Evolutionary conservation across 2,113 vertebrate species (phyloP).

Genomic region (Picathartes gymnocephalus): DNA sequence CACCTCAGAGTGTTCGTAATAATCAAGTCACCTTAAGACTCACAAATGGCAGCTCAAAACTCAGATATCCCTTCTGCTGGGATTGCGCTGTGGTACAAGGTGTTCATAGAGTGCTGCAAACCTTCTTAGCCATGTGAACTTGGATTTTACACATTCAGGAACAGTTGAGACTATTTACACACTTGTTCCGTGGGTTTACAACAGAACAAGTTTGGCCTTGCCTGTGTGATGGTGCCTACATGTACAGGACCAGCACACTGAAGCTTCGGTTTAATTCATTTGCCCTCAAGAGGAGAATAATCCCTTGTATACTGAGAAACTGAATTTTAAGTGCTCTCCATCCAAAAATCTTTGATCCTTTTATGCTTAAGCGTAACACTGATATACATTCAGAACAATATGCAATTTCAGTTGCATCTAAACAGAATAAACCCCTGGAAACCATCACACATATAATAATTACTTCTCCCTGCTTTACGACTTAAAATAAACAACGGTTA

Average conservation of each 20-base stretch:
- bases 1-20: background rate
- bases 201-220: background rate
- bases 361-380: background rate
- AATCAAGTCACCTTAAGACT: background rate
- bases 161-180: background rate
- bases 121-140: background rate
- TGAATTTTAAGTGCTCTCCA: slow-evolving; percentile 4
- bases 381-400: slow-evolving; percentile 1
- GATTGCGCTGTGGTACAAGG: background rate
- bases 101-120: background rate
- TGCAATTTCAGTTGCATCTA: background rate
- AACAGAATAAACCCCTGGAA: slow-evolving; percentile 7
- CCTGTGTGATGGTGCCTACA: background rate
- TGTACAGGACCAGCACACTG: background rate
- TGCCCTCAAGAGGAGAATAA: background rate
- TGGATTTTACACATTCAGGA: background rate
- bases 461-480: background rate
- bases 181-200: background rate
- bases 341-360: slow-evolving; percentile 45
- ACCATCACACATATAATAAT: background rate
- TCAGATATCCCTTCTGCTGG: background rate
- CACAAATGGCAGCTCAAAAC: background rate
- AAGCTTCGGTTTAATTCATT: slow-evolving; percentile 32
- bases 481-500: background rate
- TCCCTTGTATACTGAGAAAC: background rate